These are phyloP conservation scores for Daphoenositta chrysoptera DNA, from an alignment of 2,113 vertebrate genomes.

Conservation along the genomic window DNA sequence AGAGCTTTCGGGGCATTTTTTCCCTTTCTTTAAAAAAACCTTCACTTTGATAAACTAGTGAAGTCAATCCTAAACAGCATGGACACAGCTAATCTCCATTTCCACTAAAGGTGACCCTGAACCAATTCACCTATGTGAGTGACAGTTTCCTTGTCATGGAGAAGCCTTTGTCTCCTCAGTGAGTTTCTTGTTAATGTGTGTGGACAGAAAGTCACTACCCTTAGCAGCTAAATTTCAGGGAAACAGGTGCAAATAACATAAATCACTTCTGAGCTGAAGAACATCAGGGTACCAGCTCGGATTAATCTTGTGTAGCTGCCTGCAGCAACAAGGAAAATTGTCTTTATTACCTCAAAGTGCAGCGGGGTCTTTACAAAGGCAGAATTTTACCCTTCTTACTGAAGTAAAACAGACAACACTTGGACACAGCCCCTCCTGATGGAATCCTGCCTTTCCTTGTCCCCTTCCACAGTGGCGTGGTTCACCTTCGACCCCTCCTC, in stretches of 20 bases:
- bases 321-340: not conserved
- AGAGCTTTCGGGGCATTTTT: not conserved
- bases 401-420: not conserved
- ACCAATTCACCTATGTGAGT: not conserved
- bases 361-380: not conserved
- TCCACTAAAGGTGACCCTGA: not conserved
- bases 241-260: not conserved
- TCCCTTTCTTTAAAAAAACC: fast-evolving
- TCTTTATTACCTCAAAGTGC: not conserved
- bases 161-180: not conserved
- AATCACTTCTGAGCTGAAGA: not conserved
- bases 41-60: not conserved
- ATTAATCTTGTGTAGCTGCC: not conserved
- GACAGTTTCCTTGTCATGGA: not conserved
- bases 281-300: not conserved
- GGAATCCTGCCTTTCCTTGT: not conserved
- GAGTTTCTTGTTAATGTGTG: not conserved
- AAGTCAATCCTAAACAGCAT: not conserved
- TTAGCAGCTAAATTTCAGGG: not conserved
- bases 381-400: not conserved
- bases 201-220: not conserved
- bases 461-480: slow-evolving; percentile 87
- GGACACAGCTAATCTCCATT: not conserved
- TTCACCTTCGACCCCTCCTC: slow-evolving; percentile 94
- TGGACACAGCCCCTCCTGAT: not conserved